phyloP scores from a whole-genome alignment of 92 coral and sea anemone species.

The Galaxea fascicularis region DNA sequence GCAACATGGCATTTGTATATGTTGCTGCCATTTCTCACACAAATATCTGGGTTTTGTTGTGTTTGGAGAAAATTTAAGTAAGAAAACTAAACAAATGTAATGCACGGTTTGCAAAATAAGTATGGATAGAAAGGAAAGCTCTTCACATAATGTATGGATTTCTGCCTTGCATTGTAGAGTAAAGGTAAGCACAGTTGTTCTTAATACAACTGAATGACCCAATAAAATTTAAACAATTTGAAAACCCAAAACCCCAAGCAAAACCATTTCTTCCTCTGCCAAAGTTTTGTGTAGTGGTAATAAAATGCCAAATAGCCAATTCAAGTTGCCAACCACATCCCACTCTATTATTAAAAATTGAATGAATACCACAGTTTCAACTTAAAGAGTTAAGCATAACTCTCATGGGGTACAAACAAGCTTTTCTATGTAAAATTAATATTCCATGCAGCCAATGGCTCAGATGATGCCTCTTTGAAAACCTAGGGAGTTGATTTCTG shows the following conservation, averaged over 20 bases:
- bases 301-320: too few species aligned
- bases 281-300: conserved; percentile 12
- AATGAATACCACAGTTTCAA: not conserved
- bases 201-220: not conserved
- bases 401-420: not conserved
- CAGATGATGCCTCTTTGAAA: not conserved
- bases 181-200: not conserved
- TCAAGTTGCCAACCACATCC: not conserved
- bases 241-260: conserved; percentile 5
- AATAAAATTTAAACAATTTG: conserved; percentile 1
- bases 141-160: not conserved
- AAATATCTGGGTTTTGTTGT: not conserved
- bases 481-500: conserved; percentile 16
- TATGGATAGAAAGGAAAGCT: not conserved
- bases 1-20: too few species aligned
- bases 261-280: conserved; percentile 14
- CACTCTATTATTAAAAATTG: not conserved
- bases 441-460: too few species aligned
- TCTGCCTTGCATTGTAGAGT: not conserved
- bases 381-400: not conserved
- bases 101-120: not conserved
- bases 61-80: not conserved
- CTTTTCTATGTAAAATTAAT: not conserved
- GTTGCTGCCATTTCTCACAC: not conserved
- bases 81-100: not conserved